phyloP scores from a whole-genome alignment of 2,797 vertebrate species.

The Neosilurus hyrtlii region DNA sequence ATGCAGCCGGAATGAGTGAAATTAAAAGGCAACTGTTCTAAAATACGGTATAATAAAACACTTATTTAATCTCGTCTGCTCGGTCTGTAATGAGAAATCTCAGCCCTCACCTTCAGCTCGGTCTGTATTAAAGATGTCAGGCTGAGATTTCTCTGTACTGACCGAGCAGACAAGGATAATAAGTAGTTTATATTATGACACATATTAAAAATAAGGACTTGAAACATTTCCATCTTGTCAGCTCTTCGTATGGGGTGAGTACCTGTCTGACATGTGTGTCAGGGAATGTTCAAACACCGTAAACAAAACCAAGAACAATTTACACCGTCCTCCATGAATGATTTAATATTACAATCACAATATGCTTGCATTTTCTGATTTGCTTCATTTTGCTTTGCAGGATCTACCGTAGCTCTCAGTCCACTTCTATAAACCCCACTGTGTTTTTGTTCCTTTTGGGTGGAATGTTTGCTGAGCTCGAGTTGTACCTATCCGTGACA shows the following conservation, averaged over 20 bases:
- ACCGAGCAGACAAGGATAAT: too few species aligned
- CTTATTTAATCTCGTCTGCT: too few species aligned
- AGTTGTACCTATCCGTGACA: constrained; percentile 73
- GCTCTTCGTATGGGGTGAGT: neutral
- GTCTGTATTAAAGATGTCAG: too few species aligned
- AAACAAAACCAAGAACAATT: neutral
- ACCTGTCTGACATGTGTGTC: neutral
- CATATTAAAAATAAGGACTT: neutral
- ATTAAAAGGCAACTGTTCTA: too few species aligned
- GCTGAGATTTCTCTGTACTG: too few species aligned
- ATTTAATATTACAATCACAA: neutral
- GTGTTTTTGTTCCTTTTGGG: constrained; percentile 13
- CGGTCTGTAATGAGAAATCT: too few species aligned
- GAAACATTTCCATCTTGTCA: neutral
- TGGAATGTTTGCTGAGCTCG: constrained; percentile 73
- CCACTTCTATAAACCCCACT: constrained; percentile 20
- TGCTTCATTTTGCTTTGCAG: too few species aligned
- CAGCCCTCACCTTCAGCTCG: too few species aligned
- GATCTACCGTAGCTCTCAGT: neutral
- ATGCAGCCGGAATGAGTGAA: too few species aligned
- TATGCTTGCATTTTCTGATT: neutral
- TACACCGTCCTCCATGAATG: neutral
- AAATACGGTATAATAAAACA: too few species aligned
- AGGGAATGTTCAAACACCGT: neutral
- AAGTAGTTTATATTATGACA: too few species aligned